A percentile compares a stretch with the other conserved stretches of the same genome.
phyloP scores from a whole-genome alignment of 2,797 vertebrate genomes.

The Clarias fuscus region DNA sequence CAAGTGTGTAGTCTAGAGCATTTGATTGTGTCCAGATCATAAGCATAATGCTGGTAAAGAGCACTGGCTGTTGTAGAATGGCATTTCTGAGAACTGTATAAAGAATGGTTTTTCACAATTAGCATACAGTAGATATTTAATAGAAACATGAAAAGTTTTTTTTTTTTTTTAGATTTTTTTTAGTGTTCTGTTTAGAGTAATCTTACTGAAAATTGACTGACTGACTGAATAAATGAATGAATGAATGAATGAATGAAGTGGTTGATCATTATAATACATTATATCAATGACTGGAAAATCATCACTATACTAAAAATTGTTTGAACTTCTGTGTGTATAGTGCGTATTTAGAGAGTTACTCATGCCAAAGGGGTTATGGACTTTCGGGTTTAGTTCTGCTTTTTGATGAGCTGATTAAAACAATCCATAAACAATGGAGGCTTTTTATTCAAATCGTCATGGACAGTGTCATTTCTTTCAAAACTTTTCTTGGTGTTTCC shows the following conservation, averaged over 20 bases:
- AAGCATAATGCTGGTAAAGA: conserved; percentile 15
- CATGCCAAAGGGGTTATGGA: neutral
- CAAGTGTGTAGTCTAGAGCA: conserved; percentile 38
- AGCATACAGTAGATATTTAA: conserved; percentile 25
- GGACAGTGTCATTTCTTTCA: conserved; percentile 18
- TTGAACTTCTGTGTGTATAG: neutral
- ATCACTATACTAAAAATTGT: neutral
- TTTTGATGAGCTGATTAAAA: neutral
- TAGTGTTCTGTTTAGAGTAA: conserved; percentile 1
- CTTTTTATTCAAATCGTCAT: conserved; percentile 15
- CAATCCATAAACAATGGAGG: conserved; percentile 1
- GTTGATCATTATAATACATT: neutral
- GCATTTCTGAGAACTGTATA: conserved; percentile 28
- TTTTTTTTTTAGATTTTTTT: conserved; percentile 8
- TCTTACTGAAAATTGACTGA: neutral
- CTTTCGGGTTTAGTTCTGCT: neutral
- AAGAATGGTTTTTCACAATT: conserved; percentile 9
- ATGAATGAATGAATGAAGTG: conserved; percentile 16
- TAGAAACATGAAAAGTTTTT: neutral
- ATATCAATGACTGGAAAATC: neutral
- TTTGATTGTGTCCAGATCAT: conserved; percentile 46
- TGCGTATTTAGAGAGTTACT: neutral
- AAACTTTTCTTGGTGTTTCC: neutral
- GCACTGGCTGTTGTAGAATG: conserved; percentile 4
- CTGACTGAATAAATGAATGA: conserved; percentile 24